Base-by-base conservation (phyloP, 2,888 invertebrate species). In the Pyrocoelia pectoralis region DNA sequence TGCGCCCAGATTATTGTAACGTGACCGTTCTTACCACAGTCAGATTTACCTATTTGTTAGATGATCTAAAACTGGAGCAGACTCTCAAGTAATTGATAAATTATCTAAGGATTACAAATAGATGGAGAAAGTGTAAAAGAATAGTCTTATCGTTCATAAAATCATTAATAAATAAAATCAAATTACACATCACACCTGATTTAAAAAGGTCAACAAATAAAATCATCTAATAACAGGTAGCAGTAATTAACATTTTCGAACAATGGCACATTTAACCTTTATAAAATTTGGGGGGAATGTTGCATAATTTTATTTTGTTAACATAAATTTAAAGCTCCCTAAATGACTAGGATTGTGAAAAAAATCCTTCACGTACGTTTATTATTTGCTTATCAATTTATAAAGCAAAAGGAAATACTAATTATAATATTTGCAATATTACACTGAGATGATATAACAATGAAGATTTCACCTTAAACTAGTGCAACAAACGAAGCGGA, bases 1-100 rank as follows among this genome's bases (percentile, higher is more conserved):
- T 64, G 60, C 49, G 38, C 57, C 51, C 56, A 49, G 58, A 53
- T 70, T 67, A 70, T 70, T 70, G 69, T 68, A 69, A 69, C 69
- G 68, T 68, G 68, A 69, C 64, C 65, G 46, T 66, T 43, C 53
- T 54, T 38, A 43, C 38, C 19, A 53, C 51, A 48, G 18, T 49
- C 10, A 29, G 13, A 46, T 46, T 56, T 49, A 14, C 50, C 40
- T 40, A 50, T 56, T 56, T 56, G 50, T 40, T 28, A 40, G 19
- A 38, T 24, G 17, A 33, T 33, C 9, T n/a, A 33, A 18, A 46
- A 46, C n/a, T 33, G n/a, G 33, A n/a, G n/a, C 33, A 33, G 8
- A 33, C 33, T 33, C 33, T 33, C n/a, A 17, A 46, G 2, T 17
- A 14, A 8, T 43, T 46, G 46, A 15, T 17, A 43, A 43, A 13